A percentile compares a stretch with the other conserved stretches of the same genome.
Conservation (phyloP, 2,797 vertebrate genomes). For the Neosilurus hyrtlii region DNA sequence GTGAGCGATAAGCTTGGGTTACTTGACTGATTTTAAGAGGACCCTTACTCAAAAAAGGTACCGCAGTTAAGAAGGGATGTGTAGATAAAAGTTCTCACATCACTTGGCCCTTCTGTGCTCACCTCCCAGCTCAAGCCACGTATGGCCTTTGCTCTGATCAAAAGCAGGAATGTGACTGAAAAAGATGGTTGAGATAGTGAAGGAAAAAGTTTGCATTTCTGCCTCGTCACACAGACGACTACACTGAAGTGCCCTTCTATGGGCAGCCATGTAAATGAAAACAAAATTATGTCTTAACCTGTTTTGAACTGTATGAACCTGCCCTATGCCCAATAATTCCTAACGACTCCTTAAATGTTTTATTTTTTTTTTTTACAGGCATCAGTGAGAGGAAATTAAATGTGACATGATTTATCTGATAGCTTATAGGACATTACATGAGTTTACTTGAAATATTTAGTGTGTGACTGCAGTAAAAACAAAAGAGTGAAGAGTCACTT, state of each 20-base stretch:
- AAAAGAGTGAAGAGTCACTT: not conserved
- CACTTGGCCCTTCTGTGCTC: constrained; percentile 7
- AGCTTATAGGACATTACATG: constrained; percentile 61
- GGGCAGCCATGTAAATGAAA: constrained; percentile 53
- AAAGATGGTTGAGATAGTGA: constrained; percentile 60
- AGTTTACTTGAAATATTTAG: constrained; percentile 56
- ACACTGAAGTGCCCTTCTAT: constrained; percentile 12
- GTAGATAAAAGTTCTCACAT: constrained; percentile 52
- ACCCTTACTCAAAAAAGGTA: constrained; percentile 48
- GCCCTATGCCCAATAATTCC: constrained; percentile 67
- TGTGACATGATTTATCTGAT: constrained; percentile 73
- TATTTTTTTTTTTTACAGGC: constrained; percentile 54
- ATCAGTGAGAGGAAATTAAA: constrained; percentile 69
- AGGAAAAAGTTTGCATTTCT: constrained; percentile 51
- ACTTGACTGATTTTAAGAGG: constrained; percentile 50
- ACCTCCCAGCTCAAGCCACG: constrained; percentile 55
- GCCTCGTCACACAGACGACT: constrained; percentile 46
- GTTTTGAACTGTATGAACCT: constrained; percentile 65
- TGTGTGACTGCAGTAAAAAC: constrained; percentile 10
- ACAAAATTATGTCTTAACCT: too few species aligned
- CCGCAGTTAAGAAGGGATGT: constrained; percentile 47
- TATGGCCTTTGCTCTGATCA: constrained; percentile 69
- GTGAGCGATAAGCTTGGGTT: constrained; percentile 41
- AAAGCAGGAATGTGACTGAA: constrained; percentile 71
- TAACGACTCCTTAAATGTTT: constrained; percentile 64